Conservation (phyloP, 2,113 vertebrate species). For the Macrotis lagotis region DNA sequence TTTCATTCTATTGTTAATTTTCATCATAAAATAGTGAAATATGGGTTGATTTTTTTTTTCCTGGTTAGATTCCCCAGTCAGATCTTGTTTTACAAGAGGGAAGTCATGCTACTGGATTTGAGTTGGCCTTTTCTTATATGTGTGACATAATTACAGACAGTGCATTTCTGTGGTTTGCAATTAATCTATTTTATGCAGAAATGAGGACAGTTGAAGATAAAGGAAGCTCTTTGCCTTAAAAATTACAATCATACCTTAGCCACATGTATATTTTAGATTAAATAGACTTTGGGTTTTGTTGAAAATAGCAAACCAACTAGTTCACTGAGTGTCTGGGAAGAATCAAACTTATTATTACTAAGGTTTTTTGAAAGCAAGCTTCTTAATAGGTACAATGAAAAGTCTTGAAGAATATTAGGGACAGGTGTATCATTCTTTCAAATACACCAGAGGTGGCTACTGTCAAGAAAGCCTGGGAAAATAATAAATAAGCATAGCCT, state of each 20-base stretch:
- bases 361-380: neutral
- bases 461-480: slow-evolving; percentile 31
- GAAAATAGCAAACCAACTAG: neutral
- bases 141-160: slow-evolving; percentile 45
- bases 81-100: slow-evolving; percentile 57
- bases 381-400: neutral
- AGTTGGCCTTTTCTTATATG: slow-evolving; percentile 48
- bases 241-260: slow-evolving; percentile 48
- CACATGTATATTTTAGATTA: slow-evolving; percentile 21
- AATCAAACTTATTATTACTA: neutral
- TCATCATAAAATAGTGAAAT: slow-evolving; percentile 53
- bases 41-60: slow-evolving; percentile 43
- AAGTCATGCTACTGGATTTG: slow-evolving; percentile 9
- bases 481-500: slow-evolving; percentile 7
- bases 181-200: slow-evolving; percentile 59
- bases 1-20: slow-evolving; percentile 63
- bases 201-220: slow-evolving; percentile 49
- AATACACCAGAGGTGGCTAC: slow-evolving; percentile 26
- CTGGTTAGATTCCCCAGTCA: slow-evolving; percentile 52
- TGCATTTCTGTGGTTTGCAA: slow-evolving; percentile 5
- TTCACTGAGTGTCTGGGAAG: neutral
- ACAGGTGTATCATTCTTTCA: slow-evolving; percentile 9
- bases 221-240: slow-evolving; percentile 43
- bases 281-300: slow-evolving; percentile 12
- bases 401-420: slow-evolving; percentile 30